Conservation (phyloP, 2,888 invertebrate species). For the Tupiocoris notatus region DNA sequence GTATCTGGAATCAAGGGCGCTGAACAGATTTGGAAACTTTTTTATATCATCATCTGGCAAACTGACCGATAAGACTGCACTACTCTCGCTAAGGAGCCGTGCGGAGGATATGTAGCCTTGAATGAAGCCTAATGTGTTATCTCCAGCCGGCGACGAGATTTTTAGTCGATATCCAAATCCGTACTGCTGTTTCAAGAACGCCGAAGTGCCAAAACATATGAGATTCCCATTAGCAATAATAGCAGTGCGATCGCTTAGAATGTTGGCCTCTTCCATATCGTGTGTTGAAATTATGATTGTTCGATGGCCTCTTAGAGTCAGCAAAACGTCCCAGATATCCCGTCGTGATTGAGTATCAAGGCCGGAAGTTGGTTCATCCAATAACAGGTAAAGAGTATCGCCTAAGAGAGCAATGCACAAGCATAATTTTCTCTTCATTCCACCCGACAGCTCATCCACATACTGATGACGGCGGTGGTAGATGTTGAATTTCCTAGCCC, state of each 20-base stretch:
- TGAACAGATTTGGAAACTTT: too few relatives aligned
- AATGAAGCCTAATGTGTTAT: too few relatives aligned
- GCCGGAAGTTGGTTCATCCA: conserved; percentile 86
- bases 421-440: conserved; percentile 86
- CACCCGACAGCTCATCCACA: conserved; percentile 70
- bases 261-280: conserved; percentile 94
- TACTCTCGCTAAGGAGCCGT: too few relatives aligned
- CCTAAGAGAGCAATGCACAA: conserved; percentile 83
- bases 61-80: too few relatives aligned
- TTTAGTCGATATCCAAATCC: conserved; percentile 52
- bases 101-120: too few relatives aligned
- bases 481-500: not conserved
- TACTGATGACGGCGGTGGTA: not conserved
- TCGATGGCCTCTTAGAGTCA: conserved; percentile 64
- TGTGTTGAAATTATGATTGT: conserved; percentile 88
- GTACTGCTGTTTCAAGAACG: conserved; percentile 72
- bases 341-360: conserved; percentile 86
- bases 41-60: too few relatives aligned
- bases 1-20: too few relatives aligned
- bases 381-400: conserved; percentile 58
- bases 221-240: conserved; percentile 75
- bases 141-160: not conserved
- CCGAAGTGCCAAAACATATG: conserved; percentile 75
- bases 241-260: conserved; percentile 83
- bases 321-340: conserved; percentile 72